Base-by-base conservation (phyloP, 2,888 invertebrate species). In the Orthosia gothica region DNA sequence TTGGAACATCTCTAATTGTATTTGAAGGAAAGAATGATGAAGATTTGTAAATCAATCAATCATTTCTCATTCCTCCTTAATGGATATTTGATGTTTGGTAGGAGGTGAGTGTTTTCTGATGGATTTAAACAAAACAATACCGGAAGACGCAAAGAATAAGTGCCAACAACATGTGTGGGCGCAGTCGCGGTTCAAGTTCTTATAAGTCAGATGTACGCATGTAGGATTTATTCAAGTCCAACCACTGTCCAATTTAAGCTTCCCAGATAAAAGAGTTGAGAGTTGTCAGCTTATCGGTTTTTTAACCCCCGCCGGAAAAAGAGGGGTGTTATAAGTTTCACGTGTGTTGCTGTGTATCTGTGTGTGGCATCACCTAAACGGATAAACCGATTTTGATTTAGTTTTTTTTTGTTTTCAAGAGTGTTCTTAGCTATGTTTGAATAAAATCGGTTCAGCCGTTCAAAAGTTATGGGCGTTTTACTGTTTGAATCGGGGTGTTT, bases 21-120 rank as follows among this genome's bases (percentile, higher is more conserved):
- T 59, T 26, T 0, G 2, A 59, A 40, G n/a, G 18, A 5, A 47
- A 26, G 23, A 32, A 18, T 54, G 23, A 69, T 69, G 59, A 26
- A 1, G 26, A 70, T 70, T 79, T 75, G n/a, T 49, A 49, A 75
- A 59, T 74, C 47, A 74, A 74, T 74, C 54, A 75, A 75, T 58
- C 57, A 75, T 15, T 55, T 32, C 16, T 18, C 23, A 32, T 23
- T 23, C 20, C 9, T 32, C 9, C 11, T 26, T 69, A 75, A 77
- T 74, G 78, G 50, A 74, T 68, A 20, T 74, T 59, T 52, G 78
- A 59, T 59, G 88, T 87, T 86, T 76, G 84, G 79, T 77, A 87
- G 88, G 87, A 88, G 86, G 79, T 81, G 86, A 89, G 88, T 85
- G 79, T 82, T 84, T 86, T 85, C 75, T 80, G 72, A 83, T 86